phyloP scores from a whole-genome alignment of 2,888 invertebrate species.

The Lithodes maja region DNA sequence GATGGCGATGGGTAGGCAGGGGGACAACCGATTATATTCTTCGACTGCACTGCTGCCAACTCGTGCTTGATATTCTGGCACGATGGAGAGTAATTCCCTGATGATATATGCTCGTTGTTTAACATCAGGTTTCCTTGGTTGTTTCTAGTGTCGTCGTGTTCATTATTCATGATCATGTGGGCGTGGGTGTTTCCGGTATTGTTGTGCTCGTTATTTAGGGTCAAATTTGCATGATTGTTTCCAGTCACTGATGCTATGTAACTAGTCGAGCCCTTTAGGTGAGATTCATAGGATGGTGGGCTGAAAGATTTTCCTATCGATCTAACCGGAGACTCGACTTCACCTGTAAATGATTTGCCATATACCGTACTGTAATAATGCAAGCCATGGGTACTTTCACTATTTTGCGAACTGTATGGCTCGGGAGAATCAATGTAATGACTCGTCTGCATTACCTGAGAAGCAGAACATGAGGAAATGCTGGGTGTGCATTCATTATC shows the following conservation, averaged over 20 bases:
- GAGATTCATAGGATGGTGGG: conserved; percentile 61
- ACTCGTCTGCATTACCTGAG: conserved; percentile 19
- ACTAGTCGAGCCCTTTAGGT: conserved; percentile 40
- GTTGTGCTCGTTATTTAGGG: background rate
- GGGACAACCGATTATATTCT: conserved; percentile 20
- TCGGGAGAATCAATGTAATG: conserved; percentile 11
- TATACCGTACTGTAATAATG: conserved; percentile 28
- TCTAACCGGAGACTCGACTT: conserved; percentile 8
- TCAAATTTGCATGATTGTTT: background rate
- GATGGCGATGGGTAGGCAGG: conserved; percentile 47
- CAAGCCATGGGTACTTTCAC: conserved; percentile 1
- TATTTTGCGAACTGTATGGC: conserved; percentile 28
- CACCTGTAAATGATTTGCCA: background rate
- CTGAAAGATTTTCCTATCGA: conserved; percentile 40
- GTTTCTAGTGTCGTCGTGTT: conserved; percentile 12
- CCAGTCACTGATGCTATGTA: conserved; percentile 20
- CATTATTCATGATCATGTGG: background rate
- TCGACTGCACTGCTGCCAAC: conserved; percentile 10
- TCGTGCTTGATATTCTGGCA: conserved; percentile 29
- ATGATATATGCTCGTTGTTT: background rate
- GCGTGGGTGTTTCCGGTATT: background rate
- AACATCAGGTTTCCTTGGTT: too few relatives aligned
- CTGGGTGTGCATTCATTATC: conserved; percentile 21
- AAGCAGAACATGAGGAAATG: background rate
- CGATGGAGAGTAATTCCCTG: conserved; percentile 27